These are phyloP conservation scores for Drosophila asahinai DNA, from an alignment of 1,140 invertebrate genomes.

Conservation along the genomic window DNA sequence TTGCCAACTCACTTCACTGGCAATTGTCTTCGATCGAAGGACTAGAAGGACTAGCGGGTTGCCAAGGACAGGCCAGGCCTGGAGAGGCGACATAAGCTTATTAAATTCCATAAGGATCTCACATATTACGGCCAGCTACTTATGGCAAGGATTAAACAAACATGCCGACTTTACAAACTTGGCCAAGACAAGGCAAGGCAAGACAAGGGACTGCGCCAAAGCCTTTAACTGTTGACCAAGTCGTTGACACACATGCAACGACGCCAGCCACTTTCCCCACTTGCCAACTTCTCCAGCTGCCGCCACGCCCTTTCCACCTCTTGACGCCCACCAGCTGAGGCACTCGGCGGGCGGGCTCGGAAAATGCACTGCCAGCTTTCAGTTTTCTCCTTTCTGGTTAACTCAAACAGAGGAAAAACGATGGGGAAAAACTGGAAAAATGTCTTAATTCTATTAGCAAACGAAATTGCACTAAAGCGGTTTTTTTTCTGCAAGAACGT, in stretches of 20 bases:
- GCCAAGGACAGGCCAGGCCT: conserved; percentile 10
- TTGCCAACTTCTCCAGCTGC: background rate
- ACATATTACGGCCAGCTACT: conserved; percentile 70
- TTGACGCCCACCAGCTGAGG: conserved; percentile 1
- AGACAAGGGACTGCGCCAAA: conserved; percentile 53
- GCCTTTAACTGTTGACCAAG: conserved; percentile 80
- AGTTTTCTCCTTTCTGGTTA: background rate
- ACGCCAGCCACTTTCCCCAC: conserved; percentile 45
- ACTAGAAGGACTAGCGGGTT: too few relatives aligned
- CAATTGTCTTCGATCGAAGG: conserved; percentile 22
- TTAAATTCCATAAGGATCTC: conserved; percentile 79
- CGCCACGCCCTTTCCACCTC: background rate
- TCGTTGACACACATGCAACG: conserved; percentile 77
- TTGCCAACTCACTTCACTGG: conserved; percentile 11
- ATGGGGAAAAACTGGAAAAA: background rate
- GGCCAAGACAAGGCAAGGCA: conserved; percentile 25
- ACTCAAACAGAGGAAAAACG: conserved; percentile 2
- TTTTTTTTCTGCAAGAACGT: too few relatives aligned
- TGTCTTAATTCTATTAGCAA: background rate
- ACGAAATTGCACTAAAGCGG: too few relatives aligned
- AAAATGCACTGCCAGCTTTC: conserved; percentile 6
- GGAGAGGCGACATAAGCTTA: conserved; percentile 64
- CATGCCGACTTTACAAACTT: conserved; percentile 74
- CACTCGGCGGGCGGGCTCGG: conserved; percentile 2
- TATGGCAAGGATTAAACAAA: conserved; percentile 76